Evolutionary conservation across 1,140 invertebrate genomes (phyloP).

Genomic region (Sogatella furcifera): DNA sequence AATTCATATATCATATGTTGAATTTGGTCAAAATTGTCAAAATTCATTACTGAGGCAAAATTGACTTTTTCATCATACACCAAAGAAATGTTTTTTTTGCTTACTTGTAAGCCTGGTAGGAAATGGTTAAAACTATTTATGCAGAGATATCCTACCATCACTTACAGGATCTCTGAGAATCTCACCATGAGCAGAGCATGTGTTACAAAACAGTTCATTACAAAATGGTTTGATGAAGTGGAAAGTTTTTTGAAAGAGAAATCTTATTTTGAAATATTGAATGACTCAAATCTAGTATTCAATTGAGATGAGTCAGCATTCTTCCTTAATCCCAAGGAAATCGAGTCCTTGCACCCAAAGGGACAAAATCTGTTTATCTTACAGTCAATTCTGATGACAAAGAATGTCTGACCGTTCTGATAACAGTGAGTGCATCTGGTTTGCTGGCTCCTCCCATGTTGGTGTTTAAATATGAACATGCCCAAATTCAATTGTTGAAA

Average conservation of each 20-base stretch:
- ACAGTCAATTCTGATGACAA: slow-evolving; percentile 10
- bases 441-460: slow-evolving; percentile 5
- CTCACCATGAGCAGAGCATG: slow-evolving; percentile 22
- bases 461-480: background rate
- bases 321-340: slow-evolving; percentile 12
- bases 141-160: no score
- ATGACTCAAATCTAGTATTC: slow-evolving; percentile 17
- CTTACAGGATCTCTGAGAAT: slow-evolving; percentile 21
- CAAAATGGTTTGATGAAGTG: slow-evolving; percentile 26
- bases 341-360: slow-evolving; percentile 12
- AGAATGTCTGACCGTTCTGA: slow-evolving; percentile 5
- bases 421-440: slow-evolving; percentile 10
- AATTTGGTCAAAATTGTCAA: no score
- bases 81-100: no score
- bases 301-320: slow-evolving; percentile 22
- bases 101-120: no score
- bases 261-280: slow-evolving; percentile 13
- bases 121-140: no score
- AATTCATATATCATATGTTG: no score
- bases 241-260: slow-evolving; percentile 23
- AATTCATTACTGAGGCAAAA: no score
- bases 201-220: slow-evolving; percentile 23
- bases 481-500: background rate
- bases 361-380: slow-evolving; percentile 12
- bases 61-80: no score